Evolutionary conservation across 2,888 invertebrate species (phyloP).

Genomic region (Nycteola revayana): DNA sequence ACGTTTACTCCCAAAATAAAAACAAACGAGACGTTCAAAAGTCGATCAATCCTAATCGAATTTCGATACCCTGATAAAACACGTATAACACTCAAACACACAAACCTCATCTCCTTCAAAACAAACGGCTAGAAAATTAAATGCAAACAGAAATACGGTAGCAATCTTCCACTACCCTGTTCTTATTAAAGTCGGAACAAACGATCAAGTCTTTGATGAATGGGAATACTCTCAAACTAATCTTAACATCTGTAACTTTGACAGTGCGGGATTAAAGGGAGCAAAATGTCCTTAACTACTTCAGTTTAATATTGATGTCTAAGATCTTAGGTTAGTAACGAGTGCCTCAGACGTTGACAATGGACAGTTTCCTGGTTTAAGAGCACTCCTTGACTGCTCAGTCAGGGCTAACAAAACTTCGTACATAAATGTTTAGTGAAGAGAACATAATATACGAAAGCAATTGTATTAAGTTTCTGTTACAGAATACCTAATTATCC

Average conservation of each 20-base stretch:
- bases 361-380: constrained; percentile 30
- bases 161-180: constrained; percentile 4
- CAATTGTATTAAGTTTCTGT: too few species aligned
- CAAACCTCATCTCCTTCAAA: neutral
- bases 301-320: constrained; percentile 40
- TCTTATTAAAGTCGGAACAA: constrained; percentile 25
- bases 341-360: constrained; percentile 31
- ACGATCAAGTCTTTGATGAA: constrained; percentile 49
- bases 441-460: too few species aligned
- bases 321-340: constrained; percentile 39
- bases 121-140: constrained; percentile 4
- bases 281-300: constrained; percentile 44
- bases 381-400: neutral
- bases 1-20: too few species aligned
- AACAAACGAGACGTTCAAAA: too few species aligned
- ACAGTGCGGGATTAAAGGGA: constrained; percentile 43
- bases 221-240: constrained; percentile 52
- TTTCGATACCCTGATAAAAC: too few species aligned
- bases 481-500: too few species aligned
- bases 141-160: constrained; percentile 15
- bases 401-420: too few species aligned
- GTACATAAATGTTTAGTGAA: too few species aligned
- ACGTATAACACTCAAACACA: too few species aligned
- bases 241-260: constrained; percentile 52
- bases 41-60: too few species aligned